phyloP scores from a whole-genome alignment of 2,113 vertebrate species.

The Gallinago media region DNA sequence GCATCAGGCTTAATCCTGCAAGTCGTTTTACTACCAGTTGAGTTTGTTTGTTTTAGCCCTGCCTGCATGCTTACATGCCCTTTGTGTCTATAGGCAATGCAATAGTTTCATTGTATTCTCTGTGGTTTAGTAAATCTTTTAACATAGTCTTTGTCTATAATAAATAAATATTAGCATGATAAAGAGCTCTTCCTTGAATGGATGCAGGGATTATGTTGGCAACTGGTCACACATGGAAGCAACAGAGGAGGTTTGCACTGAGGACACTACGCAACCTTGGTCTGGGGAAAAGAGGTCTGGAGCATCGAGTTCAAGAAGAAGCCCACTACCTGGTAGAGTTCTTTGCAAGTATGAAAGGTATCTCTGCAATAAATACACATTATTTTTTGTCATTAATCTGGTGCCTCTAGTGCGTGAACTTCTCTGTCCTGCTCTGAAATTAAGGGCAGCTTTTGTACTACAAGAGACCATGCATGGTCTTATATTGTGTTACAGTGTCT shows the following conservation, averaged over 20 bases:
- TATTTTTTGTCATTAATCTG: background rate
- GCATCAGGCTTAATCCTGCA: background rate
- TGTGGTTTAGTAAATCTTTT: background rate
- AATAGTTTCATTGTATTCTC: background rate
- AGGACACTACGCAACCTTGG: slow-evolving; percentile 58
- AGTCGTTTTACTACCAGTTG: background rate
- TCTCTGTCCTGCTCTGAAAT: background rate
- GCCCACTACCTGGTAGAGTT: slow-evolving; percentile 36
- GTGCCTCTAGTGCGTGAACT: background rate
- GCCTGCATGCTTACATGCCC: background rate
- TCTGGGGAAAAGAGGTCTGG: slow-evolving; percentile 63
- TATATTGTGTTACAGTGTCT: background rate
- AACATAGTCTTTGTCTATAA: background rate
- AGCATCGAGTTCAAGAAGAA: slow-evolving; percentile 62
- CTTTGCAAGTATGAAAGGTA: slow-evolving; percentile 65
- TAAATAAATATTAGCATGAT: background rate
- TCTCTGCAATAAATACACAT: background rate
- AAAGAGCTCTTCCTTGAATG: background rate
- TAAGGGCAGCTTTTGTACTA: background rate
- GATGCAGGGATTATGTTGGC: slow-evolving; percentile 71
- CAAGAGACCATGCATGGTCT: background rate
- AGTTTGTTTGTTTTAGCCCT: background rate
- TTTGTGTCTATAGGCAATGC: background rate
- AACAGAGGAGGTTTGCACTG: slow-evolving; percentile 71
- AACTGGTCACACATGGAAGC: slow-evolving; percentile 69